Conservation (phyloP, 2,113 vertebrate species). For the Litocranius walleri region DNA sequence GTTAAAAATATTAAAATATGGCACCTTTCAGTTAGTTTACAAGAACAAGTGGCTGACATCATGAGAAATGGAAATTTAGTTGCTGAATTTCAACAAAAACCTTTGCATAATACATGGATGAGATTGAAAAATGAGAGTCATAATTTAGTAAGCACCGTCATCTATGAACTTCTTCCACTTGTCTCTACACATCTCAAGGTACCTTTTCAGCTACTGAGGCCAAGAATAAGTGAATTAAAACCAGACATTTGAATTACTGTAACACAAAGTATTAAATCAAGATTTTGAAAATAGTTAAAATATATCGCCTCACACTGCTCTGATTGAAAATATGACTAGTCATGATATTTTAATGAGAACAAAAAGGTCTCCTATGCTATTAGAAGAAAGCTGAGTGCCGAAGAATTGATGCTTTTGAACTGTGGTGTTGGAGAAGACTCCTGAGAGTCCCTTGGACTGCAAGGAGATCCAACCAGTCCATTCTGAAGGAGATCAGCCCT, state of each 20-base stretch:
- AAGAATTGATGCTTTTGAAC: too few relatives aligned
- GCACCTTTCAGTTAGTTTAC: background rate
- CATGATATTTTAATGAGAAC: background rate
- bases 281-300: constrained; percentile 36
- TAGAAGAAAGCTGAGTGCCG: background rate
- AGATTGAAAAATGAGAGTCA: background rate
- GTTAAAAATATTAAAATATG: constrained; percentile 48
- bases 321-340: background rate
- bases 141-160: background rate
- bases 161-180: background rate
- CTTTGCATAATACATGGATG: background rate
- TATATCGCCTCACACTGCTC: background rate
- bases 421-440: too few relatives aligned
- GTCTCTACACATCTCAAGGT: background rate
- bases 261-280: background rate
- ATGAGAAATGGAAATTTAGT: constrained; percentile 37
- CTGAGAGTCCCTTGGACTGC: too few relatives aligned
- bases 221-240: constrained; percentile 12
- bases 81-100: constrained; percentile 14
- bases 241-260: constrained; percentile 13
- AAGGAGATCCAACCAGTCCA: too few relatives aligned
- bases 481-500: too few relatives aligned
- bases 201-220: background rate
- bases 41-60: constrained; percentile 9
- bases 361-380: background rate